Percentiles rank a stretch among this genome's conserved stretches.
phyloP scores from a whole-genome alignment of 2,113 vertebrate species.

The Pterocles burchelli region DNA sequence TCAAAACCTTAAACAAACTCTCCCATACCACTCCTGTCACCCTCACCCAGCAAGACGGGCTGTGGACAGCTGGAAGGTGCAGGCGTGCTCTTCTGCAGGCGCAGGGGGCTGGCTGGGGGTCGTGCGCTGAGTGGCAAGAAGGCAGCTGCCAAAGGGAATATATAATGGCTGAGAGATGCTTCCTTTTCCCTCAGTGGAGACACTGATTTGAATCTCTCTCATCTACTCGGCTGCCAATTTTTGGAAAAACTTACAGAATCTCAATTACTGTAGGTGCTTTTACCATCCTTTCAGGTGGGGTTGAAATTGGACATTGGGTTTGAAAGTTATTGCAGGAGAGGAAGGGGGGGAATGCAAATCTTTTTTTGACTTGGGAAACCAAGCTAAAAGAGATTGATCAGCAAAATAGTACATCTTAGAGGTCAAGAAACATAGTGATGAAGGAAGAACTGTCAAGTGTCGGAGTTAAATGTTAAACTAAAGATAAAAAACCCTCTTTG shows the following conservation, averaged over 20 bases:
- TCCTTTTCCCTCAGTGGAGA: background rate
- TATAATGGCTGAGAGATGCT: background rate
- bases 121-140: background rate
- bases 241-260: background rate
- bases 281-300: background rate
- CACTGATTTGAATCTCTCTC: conserved; percentile 22
- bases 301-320: background rate
- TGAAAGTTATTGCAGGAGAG: background rate
- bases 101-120: background rate
- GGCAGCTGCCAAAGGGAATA: background rate
- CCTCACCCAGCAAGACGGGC: background rate
- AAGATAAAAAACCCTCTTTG: background rate
- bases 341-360: background rate
- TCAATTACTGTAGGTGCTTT: background rate
- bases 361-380: background rate
- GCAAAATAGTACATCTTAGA: background rate
- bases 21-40: background rate
- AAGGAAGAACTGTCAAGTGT: conserved; percentile 16
- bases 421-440: background rate
- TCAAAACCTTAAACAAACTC: background rate
- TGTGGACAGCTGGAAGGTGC: background rate
- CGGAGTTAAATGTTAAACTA: background rate
- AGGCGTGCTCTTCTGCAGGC: background rate
- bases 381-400: background rate
- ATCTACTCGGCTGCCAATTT: background rate